Evolutionary conservation across 2,113 vertebrate genomes (phyloP).

Genomic region (Acinonyx jubatus): DNA sequence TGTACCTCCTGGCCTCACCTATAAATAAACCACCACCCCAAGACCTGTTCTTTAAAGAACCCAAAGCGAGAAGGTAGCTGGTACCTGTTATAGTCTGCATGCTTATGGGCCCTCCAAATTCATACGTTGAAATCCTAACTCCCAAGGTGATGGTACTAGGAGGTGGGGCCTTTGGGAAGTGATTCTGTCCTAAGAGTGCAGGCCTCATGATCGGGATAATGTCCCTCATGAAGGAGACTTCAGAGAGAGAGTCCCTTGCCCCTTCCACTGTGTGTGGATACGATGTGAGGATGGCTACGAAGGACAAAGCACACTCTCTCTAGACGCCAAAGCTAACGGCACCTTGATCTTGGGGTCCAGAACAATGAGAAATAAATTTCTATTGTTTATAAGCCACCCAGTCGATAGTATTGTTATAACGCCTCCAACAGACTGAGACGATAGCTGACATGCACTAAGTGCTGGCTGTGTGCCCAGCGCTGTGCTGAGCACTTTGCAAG

Average conservation of each 20-base stretch:
- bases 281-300: background rate
- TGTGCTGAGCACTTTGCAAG: background rate
- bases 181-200: background rate
- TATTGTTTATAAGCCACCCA: background rate
- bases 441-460: background rate
- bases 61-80: background rate
- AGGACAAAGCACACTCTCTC: accelerated
- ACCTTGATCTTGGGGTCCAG: background rate
- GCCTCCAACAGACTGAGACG: background rate
- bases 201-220: background rate
- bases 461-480: background rate
- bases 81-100: background rate
- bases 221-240: background rate
- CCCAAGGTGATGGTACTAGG: background rate
- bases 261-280: background rate
- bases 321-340: background rate
- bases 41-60: background rate
- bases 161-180: background rate
- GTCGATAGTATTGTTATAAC: background rate
- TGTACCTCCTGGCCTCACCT: background rate
- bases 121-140: background rate
- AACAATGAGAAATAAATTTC: background rate
- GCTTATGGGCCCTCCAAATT: background rate
- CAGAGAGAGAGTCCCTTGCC: background rate
- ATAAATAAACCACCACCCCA: background rate